Evolutionary conservation across 2,888 invertebrate genomes (phyloP).

Genomic region (Ochropacha duplaris): DNA sequence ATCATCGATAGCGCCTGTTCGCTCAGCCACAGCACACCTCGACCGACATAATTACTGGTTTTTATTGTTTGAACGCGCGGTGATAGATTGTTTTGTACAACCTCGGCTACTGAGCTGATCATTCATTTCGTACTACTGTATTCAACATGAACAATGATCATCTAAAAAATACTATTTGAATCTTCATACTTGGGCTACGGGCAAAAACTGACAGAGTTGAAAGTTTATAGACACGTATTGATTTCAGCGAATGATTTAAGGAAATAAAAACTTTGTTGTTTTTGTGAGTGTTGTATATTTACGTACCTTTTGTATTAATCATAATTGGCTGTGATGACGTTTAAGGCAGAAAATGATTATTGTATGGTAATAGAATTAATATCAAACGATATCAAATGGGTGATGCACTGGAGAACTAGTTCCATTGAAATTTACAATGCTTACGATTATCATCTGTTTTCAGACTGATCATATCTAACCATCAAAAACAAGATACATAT

Average conservation of each 20-base stretch:
- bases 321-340: not conserved
- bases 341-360: too few relatives aligned
- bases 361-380: too few relatives aligned
- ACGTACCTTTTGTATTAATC: not conserved
- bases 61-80: conserved; percentile 14
- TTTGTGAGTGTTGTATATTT: not conserved
- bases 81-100: conserved; percentile 23
- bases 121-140: conserved; percentile 4
- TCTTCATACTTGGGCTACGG: not conserved
- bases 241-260: not conserved
- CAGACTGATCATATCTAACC: too few relatives aligned
- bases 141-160: not conserved
- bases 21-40: conserved; percentile 9
- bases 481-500: too few relatives aligned
- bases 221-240: not conserved
- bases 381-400: too few relatives aligned
- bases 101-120: conserved; percentile 4
- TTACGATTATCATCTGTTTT: too few relatives aligned
- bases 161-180: not conserved
- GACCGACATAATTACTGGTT: conserved; percentile 25
- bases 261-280: not conserved
- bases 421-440: too few relatives aligned
- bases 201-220: conserved; percentile 1
- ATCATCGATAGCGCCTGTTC: conserved; percentile 28
- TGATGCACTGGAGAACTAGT: too few relatives aligned